These are phyloP conservation scores for Labroides dimidiatus DNA, from an alignment of 2,797 vertebrate genomes.

Conservation along the genomic window DNA sequence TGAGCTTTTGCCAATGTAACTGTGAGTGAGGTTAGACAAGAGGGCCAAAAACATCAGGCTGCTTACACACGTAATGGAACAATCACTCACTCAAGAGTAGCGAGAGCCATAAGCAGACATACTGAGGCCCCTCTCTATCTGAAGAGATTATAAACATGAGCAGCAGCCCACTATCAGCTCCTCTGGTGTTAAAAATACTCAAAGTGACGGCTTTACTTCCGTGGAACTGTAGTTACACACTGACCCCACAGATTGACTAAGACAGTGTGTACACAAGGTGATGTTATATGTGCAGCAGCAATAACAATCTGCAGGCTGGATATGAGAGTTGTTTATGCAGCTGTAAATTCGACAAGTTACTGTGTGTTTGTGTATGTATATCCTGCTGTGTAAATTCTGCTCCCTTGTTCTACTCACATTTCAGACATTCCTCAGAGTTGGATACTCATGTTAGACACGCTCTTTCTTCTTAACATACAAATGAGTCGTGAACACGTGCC, in stretches of 20 bases:
- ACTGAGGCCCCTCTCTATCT: conserved; percentile 64
- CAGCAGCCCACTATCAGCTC: conserved; percentile 53
- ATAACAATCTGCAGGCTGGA: conserved; percentile 1
- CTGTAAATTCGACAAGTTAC: neutral
- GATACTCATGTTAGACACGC: conserved; percentile 20
- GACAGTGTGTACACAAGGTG: conserved; percentile 22
- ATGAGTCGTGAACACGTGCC: conserved; percentile 22
- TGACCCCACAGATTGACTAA: conserved; percentile 25
- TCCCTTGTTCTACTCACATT: conserved; percentile 15
- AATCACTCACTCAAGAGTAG: conserved; percentile 71
- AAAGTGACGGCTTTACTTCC: conserved; percentile 64
- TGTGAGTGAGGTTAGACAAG: conserved; percentile 48
- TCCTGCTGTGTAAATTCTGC: conserved; percentile 23
- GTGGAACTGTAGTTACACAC: conserved; percentile 14
- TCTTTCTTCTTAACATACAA: conserved; percentile 24
- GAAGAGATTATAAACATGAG: conserved; percentile 61
- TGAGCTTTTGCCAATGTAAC: conserved; percentile 47
- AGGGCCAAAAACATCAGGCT: conserved; percentile 67
- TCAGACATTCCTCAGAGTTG: conserved; percentile 20
- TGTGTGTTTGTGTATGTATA: conserved; percentile 20
- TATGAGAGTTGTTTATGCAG: conserved; percentile 14
- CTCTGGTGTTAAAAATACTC: conserved; percentile 63
- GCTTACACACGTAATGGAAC: conserved; percentile 71
- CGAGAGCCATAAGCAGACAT: conserved; percentile 52
- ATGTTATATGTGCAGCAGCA: conserved; percentile 4